Base-by-base conservation (phyloP, 2,888 invertebrate species). In the Oeneis ivallda region DNA sequence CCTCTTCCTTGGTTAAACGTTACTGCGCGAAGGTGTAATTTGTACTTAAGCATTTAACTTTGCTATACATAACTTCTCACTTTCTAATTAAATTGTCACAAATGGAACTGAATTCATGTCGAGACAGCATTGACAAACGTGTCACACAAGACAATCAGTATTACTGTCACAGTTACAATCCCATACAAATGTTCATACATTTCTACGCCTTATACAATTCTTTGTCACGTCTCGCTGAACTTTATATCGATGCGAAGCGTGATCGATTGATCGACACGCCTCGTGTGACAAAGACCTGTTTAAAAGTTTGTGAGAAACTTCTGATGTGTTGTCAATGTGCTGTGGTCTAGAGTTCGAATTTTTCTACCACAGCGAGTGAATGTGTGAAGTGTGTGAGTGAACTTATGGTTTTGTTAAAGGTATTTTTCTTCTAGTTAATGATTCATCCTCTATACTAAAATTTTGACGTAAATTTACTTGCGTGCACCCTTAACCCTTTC, bases 221-320 rank as follows among this genome's bases (percentile, higher is more conserved):
- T 54, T 54, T 37, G 54, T 54, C 37, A 54, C 17, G 34, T 15
- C 10, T 15, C 54, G 17, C 37, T 17, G 7, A 53, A 39, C 10
- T 54, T 17, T 54, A 15, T 32, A 34, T 13, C 52, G 32, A 52
- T 1, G 52, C 7, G n/a, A 4, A 13, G 1, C 17, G 54, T 39
- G 54, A 54, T 54, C 17, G 54, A 54, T 54, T 15, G n/a, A 54
- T 54, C 54, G 54, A 54, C 37, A 54, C 15, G 5, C 39, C 15
- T 17, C 4, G 54, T 37, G 34, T 34, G 52, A 52, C 52, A 34
- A 34, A 32, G 37, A 6, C n/a, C 2, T 10, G n/a, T 3, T 37
- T 4, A 39, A 10, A 54, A 54, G 54, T 54, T 54, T 37, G 54
- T 54, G 10, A 32, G 32, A 32, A 52, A 52, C 37, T 54, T 54